A percentile compares a stretch with the other conserved stretches of the same genome.
Conservation (phyloP, 2,888 invertebrate genomes). For the Microctonus aethiopoides region DNA sequence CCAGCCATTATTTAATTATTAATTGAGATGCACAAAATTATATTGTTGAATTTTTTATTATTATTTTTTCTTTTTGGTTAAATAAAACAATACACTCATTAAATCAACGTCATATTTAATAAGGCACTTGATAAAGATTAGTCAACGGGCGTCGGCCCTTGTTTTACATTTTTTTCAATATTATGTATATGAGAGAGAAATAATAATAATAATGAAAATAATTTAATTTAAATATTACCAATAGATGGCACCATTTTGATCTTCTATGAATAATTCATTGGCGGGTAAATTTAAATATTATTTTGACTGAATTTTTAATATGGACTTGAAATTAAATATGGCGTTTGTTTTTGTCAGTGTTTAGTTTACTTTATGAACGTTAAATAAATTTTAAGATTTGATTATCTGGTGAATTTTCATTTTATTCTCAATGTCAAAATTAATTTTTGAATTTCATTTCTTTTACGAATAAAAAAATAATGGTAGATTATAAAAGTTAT, state of each 20-base stretch:
- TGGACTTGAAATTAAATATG: too few species aligned
- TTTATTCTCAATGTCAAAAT: too few species aligned
- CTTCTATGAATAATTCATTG: background rate
- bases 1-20: background rate
- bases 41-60: background rate
- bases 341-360: too few species aligned
- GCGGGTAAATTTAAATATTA: background rate
- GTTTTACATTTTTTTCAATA: background rate
- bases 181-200: too few species aligned
- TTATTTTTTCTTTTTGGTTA: background rate
- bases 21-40: too few species aligned
- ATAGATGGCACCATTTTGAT: background rate
- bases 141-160: background rate
- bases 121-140: background rate
- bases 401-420: too few species aligned
- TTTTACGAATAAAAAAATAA: constrained; percentile 22
- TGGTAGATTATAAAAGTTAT: constrained; percentile 59
- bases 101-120: background rate
- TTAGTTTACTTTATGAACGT: too few species aligned
- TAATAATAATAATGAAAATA: background rate
- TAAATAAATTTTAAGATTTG: too few species aligned
- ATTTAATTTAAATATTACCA: background rate
- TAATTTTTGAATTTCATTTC: too few species aligned
- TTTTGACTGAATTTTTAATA: too few species aligned
- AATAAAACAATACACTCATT: background rate